These are phyloP conservation scores for Eulemur mongoz DNA, from an alignment of 2,797 vertebrate species.

Conservation along the genomic window DNA sequence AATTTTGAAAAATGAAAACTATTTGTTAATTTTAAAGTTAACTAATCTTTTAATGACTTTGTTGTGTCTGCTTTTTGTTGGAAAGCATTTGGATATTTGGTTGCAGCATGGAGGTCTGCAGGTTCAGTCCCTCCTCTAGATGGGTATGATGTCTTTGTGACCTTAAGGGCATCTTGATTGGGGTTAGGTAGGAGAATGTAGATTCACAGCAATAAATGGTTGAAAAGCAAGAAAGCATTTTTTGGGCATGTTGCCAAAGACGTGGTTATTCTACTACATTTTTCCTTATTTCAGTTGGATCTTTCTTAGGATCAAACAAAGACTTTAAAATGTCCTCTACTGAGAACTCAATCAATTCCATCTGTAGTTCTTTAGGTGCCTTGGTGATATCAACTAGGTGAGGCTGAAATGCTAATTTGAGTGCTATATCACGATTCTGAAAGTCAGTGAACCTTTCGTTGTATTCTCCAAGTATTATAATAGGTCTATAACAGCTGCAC, in stretches of 20 bases:
- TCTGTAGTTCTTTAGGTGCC: background rate
- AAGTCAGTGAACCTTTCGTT: background rate
- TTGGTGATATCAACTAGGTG: background rate
- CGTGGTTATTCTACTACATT: background rate
- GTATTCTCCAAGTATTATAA: background rate
- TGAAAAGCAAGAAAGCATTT: background rate
- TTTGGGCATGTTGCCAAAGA: background rate
- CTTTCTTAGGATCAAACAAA: background rate
- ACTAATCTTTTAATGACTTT: background rate
- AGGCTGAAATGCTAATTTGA: background rate
- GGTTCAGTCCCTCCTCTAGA: background rate
- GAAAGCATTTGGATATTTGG: background rate
- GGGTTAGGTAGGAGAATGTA: background rate
- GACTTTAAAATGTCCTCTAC: background rate
- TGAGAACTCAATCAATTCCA: background rate
- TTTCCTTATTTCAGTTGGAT: background rate
- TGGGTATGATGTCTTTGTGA: background rate
- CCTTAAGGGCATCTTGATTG: background rate
- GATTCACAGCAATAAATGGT: background rate
- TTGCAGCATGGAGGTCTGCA: background rate
- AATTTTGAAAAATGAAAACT: background rate
- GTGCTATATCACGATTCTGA: background rate
- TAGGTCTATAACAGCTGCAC: background rate
- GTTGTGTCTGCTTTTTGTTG: background rate
- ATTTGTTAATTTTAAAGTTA: background rate